Conservation (phyloP, 1,140 invertebrate species). For the Diorhabda elongata region DNA sequence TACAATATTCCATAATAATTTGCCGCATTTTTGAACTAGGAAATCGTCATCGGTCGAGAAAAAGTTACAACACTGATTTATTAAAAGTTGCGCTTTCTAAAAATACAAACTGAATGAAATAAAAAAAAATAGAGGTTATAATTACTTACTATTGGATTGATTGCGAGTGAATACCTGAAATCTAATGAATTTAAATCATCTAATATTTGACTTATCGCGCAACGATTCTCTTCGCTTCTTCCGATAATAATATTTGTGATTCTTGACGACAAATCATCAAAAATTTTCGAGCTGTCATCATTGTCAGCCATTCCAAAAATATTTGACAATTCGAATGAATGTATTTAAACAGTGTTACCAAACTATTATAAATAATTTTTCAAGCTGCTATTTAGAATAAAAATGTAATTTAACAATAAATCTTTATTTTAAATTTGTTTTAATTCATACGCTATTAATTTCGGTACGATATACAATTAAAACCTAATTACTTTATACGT, state of each 20-base stretch:
- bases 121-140: neutral
- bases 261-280: conserved; percentile 39
- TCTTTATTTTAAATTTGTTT: no score
- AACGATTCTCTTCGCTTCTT: conserved; percentile 43
- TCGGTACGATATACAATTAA: no score
- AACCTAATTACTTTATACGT: no score
- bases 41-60: conserved; percentile 45
- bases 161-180: conserved; percentile 41
- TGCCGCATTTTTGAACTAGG: conserved; percentile 47
- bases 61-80: conserved; percentile 48
- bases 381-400: no score
- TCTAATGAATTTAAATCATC: conserved; percentile 48
- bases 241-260: conserved; percentile 44
- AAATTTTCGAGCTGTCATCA: conserved; percentile 35
- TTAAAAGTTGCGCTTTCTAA: conserved; percentile 46
- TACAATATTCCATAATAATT: conserved; percentile 47
- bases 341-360: no score
- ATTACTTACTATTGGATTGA: conserved; percentile 45
- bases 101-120: conserved; percentile 20
- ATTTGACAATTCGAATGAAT: no score
- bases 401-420: no score
- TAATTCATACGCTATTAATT: no score
- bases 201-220: conserved; percentile 44
- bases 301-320: conserved; percentile 18
- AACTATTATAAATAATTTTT: no score